These are phyloP conservation scores for Chrysoperla carnea DNA, from an alignment of 1,140 invertebrate genomes.

Conservation along the genomic window DNA sequence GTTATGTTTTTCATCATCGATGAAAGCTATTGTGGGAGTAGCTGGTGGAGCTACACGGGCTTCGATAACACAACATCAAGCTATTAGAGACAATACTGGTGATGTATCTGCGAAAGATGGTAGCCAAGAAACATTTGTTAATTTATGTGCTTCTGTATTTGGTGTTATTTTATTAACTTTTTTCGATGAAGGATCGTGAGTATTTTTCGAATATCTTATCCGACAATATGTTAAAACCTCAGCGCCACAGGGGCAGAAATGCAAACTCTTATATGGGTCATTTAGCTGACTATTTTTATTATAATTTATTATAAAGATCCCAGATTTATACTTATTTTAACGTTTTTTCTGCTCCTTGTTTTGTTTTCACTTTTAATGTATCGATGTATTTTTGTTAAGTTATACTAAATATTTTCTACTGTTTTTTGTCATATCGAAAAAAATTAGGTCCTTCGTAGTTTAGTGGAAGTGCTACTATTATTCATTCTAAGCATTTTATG, in stretches of 20 bases:
- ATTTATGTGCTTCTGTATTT: conserved; percentile 63
- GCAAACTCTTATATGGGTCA: not conserved
- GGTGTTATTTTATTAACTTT: conserved; percentile 58
- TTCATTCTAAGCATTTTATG: no score
- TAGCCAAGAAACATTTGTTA: conserved; percentile 90
- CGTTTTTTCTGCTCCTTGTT: no score
- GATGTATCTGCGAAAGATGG: conserved; percentile 92
- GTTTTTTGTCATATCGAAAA: no score
- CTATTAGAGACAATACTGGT: conserved; percentile 73
- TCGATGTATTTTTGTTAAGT: no score
- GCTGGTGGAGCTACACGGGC: conserved; percentile 83
- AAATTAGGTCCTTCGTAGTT: no score
- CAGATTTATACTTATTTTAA: not conserved
- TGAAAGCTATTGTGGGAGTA: conserved; percentile 70
- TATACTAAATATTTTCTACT: no score
- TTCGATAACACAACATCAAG: conserved; percentile 84
- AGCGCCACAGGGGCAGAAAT: not conserved
- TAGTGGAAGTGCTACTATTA: no score
- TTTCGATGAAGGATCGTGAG: conserved; percentile 34
- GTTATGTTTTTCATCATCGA: conserved; percentile 45
- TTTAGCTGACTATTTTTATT: conserved; percentile 4
- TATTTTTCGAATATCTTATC: no score
- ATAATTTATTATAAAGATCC: conserved; percentile 5
- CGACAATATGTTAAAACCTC: conserved; percentile 3
- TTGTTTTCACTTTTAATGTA: no score